phyloP scores from a whole-genome alignment of 2,888 invertebrate species.

The Rotaria sp. region DNA sequence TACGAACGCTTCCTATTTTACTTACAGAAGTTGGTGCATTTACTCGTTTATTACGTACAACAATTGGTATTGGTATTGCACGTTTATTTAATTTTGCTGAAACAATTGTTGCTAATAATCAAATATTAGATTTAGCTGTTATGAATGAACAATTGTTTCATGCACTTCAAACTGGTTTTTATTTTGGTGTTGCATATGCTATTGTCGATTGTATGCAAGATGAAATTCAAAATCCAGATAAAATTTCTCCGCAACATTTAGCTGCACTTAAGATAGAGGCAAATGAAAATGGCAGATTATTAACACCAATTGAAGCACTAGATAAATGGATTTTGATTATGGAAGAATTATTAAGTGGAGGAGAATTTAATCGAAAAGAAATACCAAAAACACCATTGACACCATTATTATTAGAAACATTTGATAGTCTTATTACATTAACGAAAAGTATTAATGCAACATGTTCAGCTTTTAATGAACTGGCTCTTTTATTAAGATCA shows the following conservation, averaged over 20 bases:
- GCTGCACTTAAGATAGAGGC: too few relatives aligned
- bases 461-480: not conserved
- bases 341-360: not conserved
- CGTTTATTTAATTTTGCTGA: not conserved
- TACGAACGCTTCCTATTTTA: not conserved
- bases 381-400: constrained; percentile 5
- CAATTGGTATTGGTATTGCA: not conserved
- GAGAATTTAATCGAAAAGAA: not conserved
- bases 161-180: not conserved
- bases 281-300: not conserved
- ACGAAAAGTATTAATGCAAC: not conserved
- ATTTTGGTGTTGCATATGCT: constrained; percentile 14
- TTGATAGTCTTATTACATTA: not conserved
- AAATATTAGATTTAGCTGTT: not conserved
- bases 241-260: not conserved
- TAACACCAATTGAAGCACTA: not conserved
- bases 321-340: not conserved
- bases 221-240: not conserved
- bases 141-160: not conserved
- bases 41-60: not conserved
- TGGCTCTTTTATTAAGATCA: not conserved
- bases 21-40: not conserved
- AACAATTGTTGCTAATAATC: not conserved
- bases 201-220: not conserved
- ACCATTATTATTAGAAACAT: not conserved